Evolutionary conservation across 2,113 vertebrate genomes (phyloP).

Genomic region (Rhabdomys dilectus): DNA sequence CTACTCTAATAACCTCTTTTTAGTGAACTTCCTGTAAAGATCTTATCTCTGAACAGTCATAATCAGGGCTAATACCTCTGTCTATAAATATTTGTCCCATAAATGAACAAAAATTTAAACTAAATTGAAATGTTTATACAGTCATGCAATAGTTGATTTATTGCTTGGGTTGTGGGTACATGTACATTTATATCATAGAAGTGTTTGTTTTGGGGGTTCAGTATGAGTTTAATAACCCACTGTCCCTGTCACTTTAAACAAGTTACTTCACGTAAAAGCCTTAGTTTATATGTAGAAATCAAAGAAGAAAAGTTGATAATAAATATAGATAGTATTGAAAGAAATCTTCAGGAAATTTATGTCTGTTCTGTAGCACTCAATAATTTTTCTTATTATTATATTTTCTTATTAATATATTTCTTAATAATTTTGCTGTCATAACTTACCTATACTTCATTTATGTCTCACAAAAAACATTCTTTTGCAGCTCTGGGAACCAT

Average conservation of each 20-base stretch:
- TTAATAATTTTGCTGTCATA: background rate
- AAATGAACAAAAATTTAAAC: slow-evolving; percentile 46
- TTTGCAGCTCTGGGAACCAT: background rate
- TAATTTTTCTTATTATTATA: background rate
- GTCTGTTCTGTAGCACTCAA: background rate
- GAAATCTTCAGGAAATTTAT: background rate
- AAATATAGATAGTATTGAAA: background rate
- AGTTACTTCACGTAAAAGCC: background rate
- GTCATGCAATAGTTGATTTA: background rate
- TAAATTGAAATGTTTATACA: background rate
- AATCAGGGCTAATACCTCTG: background rate
- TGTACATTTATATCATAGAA: background rate
- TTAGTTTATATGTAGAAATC: background rate
- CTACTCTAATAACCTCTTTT: background rate
- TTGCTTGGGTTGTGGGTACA: background rate
- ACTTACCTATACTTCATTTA: background rate
- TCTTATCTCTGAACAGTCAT: background rate
- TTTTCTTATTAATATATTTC: no score
- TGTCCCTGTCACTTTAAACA: background rate
- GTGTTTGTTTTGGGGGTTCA: background rate
- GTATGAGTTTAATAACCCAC: background rate
- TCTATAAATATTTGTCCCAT: background rate
- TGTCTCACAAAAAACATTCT: background rate
- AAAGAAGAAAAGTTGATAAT: background rate
- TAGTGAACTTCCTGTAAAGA: background rate